These are phyloP conservation scores for Xanthorhoe designata DNA, from an alignment of 2,888 invertebrate genomes.

Conservation along the genomic window DNA sequence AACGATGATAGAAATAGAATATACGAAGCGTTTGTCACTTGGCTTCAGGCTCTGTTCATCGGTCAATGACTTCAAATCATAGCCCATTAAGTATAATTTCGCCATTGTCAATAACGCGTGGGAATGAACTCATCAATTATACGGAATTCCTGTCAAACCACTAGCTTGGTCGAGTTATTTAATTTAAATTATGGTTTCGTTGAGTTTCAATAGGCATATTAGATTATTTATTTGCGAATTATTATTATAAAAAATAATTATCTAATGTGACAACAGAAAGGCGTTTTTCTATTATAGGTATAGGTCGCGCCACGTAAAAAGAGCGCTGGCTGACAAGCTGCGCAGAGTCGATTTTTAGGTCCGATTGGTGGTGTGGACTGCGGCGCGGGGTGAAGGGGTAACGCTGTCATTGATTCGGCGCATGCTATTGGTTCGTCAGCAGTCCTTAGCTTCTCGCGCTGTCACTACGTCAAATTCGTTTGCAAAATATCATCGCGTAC, in stretches of 20 bases:
- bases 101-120: conserved; percentile 45
- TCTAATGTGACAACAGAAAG: background rate
- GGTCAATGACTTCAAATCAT: conserved; percentile 51
- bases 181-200: conserved; percentile 2
- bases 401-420: too few species aligned
- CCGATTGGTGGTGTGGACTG: too few species aligned
- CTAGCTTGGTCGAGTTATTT: conserved; percentile 15
- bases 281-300: background rate
- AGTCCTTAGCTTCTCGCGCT: too few species aligned
- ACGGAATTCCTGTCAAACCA: conserved; percentile 40
- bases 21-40: too few species aligned
- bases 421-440: too few species aligned
- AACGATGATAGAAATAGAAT: too few species aligned
- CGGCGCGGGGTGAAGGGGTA: too few species aligned
- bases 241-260: background rate
- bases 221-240: background rate
- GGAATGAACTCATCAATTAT: conserved; percentile 44
- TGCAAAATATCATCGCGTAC: too few species aligned
- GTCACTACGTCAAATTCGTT: too few species aligned
- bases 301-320: too few species aligned
- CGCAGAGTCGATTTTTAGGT: too few species aligned
- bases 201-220: conserved; percentile 7
- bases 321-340: too few species aligned
- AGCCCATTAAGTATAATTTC: conserved; percentile 29
- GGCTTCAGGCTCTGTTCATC: conserved; percentile 8